Conservation (phyloP, 2,888 invertebrate genomes). For the Leptinotarsa tumamoca region DNA sequence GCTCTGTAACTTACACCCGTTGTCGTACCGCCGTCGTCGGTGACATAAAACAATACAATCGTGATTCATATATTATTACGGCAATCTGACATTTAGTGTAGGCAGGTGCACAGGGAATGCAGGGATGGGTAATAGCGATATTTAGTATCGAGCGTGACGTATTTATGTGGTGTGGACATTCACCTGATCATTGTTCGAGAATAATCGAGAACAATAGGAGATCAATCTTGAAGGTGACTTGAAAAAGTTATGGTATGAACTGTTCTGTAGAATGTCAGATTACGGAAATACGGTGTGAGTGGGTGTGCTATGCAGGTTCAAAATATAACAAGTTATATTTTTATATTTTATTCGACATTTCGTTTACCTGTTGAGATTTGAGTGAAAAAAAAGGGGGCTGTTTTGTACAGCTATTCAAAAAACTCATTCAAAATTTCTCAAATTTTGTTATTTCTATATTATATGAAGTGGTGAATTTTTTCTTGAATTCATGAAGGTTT, state of each 20-base stretch:
- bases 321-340: too few species aligned
- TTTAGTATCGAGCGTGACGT: conserved; percentile 35
- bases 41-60: conserved; percentile 28
- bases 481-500: too few species aligned
- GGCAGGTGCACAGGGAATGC: conserved; percentile 33
- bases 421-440: too few species aligned
- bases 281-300: not conserved
- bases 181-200: conserved; percentile 12
- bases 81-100: conserved; percentile 40
- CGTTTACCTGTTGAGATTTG: too few species aligned
- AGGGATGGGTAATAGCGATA: conserved; percentile 35
- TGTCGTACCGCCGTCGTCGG: not conserved
- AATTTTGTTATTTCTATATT: too few species aligned
- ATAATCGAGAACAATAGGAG: not conserved
- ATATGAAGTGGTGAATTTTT: too few species aligned
- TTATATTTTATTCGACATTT: too few species aligned
- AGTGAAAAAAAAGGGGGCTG: too few species aligned
- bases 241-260: not conserved
- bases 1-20: conserved; percentile 5
- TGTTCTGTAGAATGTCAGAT: not conserved
- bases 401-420: too few species aligned
- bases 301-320: too few species aligned
- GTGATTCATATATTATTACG: conserved; percentile 42
- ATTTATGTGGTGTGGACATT: conserved; percentile 16
- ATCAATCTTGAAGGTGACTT: not conserved